Evolutionary conservation across 2,113 vertebrate species (phyloP), one percentile per base, ranked within the genome.

Genomic region (Pachycephala philippinensis): DNA sequence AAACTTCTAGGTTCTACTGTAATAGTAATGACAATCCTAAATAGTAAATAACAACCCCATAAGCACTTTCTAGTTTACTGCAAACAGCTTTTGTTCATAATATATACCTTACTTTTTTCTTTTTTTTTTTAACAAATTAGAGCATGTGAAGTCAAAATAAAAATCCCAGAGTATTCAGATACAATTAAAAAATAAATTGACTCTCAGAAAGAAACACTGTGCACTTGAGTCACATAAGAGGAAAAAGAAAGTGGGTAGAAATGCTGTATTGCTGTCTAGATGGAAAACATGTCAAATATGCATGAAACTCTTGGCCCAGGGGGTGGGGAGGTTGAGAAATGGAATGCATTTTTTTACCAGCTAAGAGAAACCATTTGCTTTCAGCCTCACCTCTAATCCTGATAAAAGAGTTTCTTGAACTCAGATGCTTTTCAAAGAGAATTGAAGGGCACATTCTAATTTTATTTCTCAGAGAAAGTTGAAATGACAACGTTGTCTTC

Each of bases 271-370:
- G 90, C 80, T 95, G 82, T 82, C 76, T 90, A 30, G 87, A 76
- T 94, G 90, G 90, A 97, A 97, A 97, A 97, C 97, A 97, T 90
- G 96, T 97, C 95, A 97, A 97, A 97, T 97, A 97, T 97, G 96
- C 95, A 96, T 94, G 88, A 97, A 94, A 85, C 93, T 89, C 91
- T 89, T 35, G 15, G 84, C 93, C 93, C 80, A 90, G 87, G 75
- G 87, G 86, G 81, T 61, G 80, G 84, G 56, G 91, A 93, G 90
- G 45, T 86, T 91, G 74, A 59, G 69, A 95, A 91, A 90, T 93
- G 76, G 84, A 97, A 96, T 95, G 94, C 50, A 1, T 26, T 66
- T 93, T 96, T 95, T 92, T 70, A 86, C 79, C 87, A 86, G 72
- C 79, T 94, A 64, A 80, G 84, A 89, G 81, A 96, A 76, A 87